Evolutionary conservation across 2,888 invertebrate species (phyloP).

Genomic region (Caenorhabditis doughertyi): DNA sequence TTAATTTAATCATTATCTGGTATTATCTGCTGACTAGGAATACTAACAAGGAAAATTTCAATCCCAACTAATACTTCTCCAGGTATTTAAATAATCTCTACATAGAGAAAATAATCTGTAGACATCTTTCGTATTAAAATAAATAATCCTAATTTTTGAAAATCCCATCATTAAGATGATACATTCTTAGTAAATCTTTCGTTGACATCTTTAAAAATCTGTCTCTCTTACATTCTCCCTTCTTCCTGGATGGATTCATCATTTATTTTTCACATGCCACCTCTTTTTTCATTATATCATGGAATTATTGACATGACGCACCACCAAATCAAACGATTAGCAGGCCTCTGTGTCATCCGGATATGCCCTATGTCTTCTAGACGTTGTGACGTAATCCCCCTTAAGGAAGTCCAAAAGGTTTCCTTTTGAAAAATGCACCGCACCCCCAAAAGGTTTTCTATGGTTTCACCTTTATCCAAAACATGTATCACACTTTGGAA

Average conservation of each 20-base stretch:
- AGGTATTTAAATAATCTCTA: constrained; percentile 26
- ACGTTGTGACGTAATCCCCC: constrained; percentile 41
- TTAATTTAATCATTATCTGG: too few relatives aligned
- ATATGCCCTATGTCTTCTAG: constrained; percentile 26
- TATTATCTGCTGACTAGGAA: not conserved
- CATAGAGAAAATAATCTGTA: constrained; percentile 11
- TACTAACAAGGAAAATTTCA: not conserved
- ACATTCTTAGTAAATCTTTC: not conserved
- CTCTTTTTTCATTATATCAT: not conserved
- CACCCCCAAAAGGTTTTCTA: too few relatives aligned
- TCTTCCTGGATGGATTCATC: constrained; percentile 1
- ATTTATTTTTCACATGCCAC: constrained; percentile 6
- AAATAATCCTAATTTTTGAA: not conserved
- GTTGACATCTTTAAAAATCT: constrained; percentile 8
- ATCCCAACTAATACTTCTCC: constrained; percentile 7
- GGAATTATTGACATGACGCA: constrained; percentile 32
- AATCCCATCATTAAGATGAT: constrained; percentile 7
- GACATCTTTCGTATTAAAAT: constrained; percentile 8
- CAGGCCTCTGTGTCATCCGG: constrained; percentile 33
- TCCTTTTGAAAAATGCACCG: not conserved
- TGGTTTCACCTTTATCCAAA: not conserved
- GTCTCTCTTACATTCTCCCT: not conserved
- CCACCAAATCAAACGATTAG: constrained; percentile 30
- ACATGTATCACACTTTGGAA: constrained; percentile 27
- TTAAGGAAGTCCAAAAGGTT: constrained; percentile 26